phyloP scores from a whole-genome alignment of 2,113 vertebrate genomes.

The Microcebus tavaratra region DNA sequence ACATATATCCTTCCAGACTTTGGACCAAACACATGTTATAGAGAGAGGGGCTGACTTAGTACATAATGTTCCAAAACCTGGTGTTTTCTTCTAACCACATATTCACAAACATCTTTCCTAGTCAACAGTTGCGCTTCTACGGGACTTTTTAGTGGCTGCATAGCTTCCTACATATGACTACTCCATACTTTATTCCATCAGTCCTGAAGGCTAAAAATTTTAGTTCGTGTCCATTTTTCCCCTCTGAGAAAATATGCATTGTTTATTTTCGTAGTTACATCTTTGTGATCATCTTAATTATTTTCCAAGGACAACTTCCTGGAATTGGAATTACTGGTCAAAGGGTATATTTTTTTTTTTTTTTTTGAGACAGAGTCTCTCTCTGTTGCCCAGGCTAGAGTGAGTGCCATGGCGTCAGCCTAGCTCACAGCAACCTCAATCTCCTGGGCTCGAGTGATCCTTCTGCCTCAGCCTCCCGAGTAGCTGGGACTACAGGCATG shows the following conservation, averaged over 20 bases:
- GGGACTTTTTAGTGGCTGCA: background rate
- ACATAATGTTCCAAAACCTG: slow-evolving; percentile 30
- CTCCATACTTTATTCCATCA: background rate
- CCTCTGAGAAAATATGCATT: background rate
- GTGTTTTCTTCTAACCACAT: background rate
- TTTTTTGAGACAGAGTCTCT: too few relatives aligned
- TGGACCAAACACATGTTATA: background rate
- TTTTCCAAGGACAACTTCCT: slow-evolving; percentile 32
- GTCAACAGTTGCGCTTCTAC: background rate
- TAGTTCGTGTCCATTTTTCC: background rate
- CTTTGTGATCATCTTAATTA: background rate
- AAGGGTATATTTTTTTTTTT: background rate
- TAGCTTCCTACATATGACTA: background rate
- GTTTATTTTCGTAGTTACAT: background rate
- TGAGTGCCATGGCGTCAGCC: too few relatives aligned
- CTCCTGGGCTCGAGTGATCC: too few relatives aligned
- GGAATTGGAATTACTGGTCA: slow-evolving; percentile 15
- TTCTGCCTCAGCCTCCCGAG: too few relatives aligned
- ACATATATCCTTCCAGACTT: slow-evolving; percentile 7
- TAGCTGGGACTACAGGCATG: too few relatives aligned
- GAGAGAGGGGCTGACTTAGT: background rate
- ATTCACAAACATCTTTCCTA: slow-evolving; percentile 26
- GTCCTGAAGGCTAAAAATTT: background rate
- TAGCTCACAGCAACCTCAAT: too few relatives aligned
- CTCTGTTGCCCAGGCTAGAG: too few relatives aligned